These are phyloP conservation scores for Tamandua tetradactyla DNA, from an alignment of 2,797 vertebrate genomes.

Conservation along the genomic window DNA sequence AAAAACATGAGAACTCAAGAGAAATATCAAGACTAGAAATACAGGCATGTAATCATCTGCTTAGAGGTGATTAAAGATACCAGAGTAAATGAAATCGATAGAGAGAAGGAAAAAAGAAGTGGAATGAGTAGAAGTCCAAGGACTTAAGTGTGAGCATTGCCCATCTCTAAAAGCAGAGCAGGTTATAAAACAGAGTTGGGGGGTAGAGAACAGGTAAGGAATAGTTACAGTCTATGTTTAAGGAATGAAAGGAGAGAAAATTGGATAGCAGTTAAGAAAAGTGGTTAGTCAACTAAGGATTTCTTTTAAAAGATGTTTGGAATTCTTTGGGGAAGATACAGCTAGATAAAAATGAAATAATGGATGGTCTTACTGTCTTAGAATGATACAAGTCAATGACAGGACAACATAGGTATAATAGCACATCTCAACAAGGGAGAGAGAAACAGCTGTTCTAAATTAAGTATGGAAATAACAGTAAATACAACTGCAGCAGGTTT, in stretches of 20 bases:
- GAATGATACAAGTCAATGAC: not conserved
- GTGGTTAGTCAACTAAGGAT: not conserved
- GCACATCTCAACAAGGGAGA: not conserved
- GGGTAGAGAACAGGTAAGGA: not conserved
- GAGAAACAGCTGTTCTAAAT: not conserved
- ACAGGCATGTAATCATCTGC: not conserved
- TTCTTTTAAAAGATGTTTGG: not conserved
- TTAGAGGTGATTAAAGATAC: not conserved
- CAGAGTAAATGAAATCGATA: not conserved
- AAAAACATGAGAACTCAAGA: not conserved
- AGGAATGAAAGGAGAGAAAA: not conserved
- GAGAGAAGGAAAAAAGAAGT: not conserved
- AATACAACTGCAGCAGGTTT: not conserved
- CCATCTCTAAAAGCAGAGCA: not conserved
- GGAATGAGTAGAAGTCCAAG: not conserved
- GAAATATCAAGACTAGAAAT: not conserved
- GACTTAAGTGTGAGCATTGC: not conserved
- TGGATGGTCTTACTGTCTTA: not conserved
- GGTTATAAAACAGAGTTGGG: not conserved
- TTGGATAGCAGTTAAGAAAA: not conserved
- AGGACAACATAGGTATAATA: not conserved
- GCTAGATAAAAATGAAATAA: not conserved
- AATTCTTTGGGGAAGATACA: not conserved
- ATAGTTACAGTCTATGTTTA: not conserved
- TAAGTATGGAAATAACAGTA: not conserved